Percentiles rank a stretch among this genome's conserved stretches.
phyloP scores from a whole-genome alignment of 2,888 invertebrate genomes.

The Horisme vitalbata region DNA sequence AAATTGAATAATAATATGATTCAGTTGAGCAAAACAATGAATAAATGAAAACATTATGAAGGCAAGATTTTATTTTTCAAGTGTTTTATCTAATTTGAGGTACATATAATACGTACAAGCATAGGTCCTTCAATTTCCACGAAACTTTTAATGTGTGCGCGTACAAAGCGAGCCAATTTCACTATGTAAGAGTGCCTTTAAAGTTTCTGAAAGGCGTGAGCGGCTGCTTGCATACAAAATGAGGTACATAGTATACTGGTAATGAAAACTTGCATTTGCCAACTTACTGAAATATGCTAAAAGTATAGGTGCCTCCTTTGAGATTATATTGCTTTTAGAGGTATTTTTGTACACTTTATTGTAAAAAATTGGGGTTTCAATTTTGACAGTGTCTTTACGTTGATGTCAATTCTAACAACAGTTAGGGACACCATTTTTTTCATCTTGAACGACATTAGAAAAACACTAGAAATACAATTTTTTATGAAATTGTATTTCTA shows the following conservation, averaged over 20 bases:
- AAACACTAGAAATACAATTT: too few relatives aligned
- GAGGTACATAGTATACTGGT: conserved; percentile 23
- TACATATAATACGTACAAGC: conserved; percentile 11
- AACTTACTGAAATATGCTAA: conserved; percentile 20
- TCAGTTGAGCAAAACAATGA: too few relatives aligned
- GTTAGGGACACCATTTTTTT: too few relatives aligned
- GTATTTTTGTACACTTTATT: conserved; percentile 9
- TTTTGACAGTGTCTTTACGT: not conserved
- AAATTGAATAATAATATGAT: too few relatives aligned
- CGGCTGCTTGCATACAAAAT: conserved; percentile 36
- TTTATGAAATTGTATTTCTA: too few relatives aligned
- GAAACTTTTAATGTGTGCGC: conserved; percentile 45
- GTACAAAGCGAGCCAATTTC: conserved; percentile 42
- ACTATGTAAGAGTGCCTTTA: conserved; percentile 40
- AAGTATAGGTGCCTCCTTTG: conserved; percentile 10
- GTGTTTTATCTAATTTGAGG: conserved; percentile 3
- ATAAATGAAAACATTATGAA: too few relatives aligned
- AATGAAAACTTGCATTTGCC: conserved; percentile 31
- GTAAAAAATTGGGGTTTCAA: not conserved
- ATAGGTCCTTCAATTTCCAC: conserved; percentile 34
- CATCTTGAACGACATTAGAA: too few relatives aligned
- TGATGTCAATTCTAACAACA: too few relatives aligned
- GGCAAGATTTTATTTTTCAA: too few relatives aligned
- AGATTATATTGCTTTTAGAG: too few relatives aligned
- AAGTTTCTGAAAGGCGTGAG: conserved; percentile 41